Evolutionary conservation across 2,797 vertebrate species (phyloP).

Genomic region (Neoniphon sammara): DNA sequence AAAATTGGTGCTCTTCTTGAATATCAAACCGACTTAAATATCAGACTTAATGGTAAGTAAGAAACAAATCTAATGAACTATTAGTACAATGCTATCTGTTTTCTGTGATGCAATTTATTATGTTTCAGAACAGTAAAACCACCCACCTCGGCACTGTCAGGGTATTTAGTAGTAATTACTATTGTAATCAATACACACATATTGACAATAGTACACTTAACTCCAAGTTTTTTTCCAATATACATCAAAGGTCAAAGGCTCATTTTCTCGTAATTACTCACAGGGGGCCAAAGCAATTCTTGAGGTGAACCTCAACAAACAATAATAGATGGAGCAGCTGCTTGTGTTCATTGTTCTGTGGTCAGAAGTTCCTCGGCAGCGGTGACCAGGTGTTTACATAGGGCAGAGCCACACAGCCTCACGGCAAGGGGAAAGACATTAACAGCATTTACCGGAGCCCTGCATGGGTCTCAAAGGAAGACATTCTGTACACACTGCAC

Average conservation of each 20-base stretch:
- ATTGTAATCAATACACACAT: constrained; percentile 73
- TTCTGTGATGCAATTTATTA: constrained; percentile 53
- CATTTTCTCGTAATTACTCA: constrained; percentile 84
- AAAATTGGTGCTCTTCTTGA: constrained; percentile 44
- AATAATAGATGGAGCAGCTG: constrained; percentile 83
- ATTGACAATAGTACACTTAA: constrained; percentile 76
- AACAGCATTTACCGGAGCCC: constrained; percentile 63
- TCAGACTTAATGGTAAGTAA: constrained; percentile 9
- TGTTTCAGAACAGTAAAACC: constrained; percentile 33
- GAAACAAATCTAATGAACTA: constrained; percentile 51
- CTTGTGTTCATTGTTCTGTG: constrained; percentile 82
- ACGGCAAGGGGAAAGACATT: constrained; percentile 62
- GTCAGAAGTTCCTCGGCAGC: constrained; percentile 66
- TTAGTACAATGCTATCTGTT: constrained; percentile 42
- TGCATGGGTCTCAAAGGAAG: constrained; percentile 38
- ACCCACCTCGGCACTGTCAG: constrained; percentile 43
- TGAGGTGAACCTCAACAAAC: constrained; percentile 81
- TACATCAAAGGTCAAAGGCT: constrained; percentile 85
- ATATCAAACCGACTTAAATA: constrained; percentile 57
- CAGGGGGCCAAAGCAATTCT: constrained; percentile 65
- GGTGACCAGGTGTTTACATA: constrained; percentile 81
- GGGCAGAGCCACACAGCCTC: constrained; percentile 73
- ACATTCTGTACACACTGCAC: not conserved
- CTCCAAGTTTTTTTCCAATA: constrained; percentile 77
- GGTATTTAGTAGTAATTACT: constrained; percentile 77